These are phyloP conservation scores for Rhinichthys osculus DNA, from an alignment of 2,797 vertebrate genomes.

Conservation along the genomic window DNA sequence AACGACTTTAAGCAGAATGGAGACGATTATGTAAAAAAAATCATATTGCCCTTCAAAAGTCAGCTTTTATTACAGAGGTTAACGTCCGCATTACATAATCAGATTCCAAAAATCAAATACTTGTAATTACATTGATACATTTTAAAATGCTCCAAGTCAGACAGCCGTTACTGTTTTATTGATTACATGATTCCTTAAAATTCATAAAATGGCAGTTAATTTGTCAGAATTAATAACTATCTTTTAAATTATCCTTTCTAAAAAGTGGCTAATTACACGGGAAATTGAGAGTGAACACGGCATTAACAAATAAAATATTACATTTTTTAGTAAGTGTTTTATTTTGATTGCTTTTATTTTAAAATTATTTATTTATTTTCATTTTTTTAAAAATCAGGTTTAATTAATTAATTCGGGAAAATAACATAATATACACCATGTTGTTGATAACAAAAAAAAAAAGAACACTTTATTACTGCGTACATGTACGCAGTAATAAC, in stretches of 20 bases:
- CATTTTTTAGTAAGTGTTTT: too few relatives aligned
- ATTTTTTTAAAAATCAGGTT: too few relatives aligned
- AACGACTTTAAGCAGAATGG: conserved; percentile 64
- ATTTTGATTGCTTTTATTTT: too few relatives aligned
- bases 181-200: not conserved
- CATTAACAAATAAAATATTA: not conserved
- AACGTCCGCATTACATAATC: not conserved
- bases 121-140: not conserved
- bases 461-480: too few relatives aligned
- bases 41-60: not conserved
- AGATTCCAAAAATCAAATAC: not conserved
- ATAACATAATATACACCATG: too few relatives aligned
- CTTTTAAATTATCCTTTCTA: not conserved
- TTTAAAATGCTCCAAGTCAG: not conserved
- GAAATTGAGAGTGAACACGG: not conserved
- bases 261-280: not conserved
- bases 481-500: too few relatives aligned
- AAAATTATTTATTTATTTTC: not conserved
- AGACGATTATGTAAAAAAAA: not conserved
- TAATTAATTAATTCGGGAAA: too few relatives aligned
- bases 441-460: too few relatives aligned
- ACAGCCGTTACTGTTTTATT: not conserved
- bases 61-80: not conserved
- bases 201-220: not conserved
- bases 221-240: not conserved